phyloP scores from a whole-genome alignment of 53 echinoderm and acorn worm genomes.

The Mesocentrotus franciscanus region DNA sequence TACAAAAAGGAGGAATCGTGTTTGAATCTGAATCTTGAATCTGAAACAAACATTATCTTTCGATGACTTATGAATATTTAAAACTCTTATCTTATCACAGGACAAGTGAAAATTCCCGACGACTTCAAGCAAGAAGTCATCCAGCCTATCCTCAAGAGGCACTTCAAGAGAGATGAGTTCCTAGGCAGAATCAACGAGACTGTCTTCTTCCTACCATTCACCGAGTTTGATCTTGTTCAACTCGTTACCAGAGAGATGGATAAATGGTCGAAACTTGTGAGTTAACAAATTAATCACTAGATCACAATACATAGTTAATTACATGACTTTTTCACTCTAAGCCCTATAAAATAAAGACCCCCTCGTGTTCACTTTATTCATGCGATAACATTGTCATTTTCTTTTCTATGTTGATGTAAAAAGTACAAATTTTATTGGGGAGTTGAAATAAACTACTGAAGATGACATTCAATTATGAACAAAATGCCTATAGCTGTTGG shows the following conservation, averaged over 20 bases:
- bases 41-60: too few species aligned
- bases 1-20: too few species aligned
- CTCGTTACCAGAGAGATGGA: conserved; percentile 88
- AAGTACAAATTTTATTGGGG: too few species aligned
- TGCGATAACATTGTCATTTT: too few species aligned
- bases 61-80: too few species aligned
- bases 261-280: conserved; percentile 87
- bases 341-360: neutral
- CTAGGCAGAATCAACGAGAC: conserved; percentile 95
- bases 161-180: conserved; percentile 95
- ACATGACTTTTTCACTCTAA: neutral
- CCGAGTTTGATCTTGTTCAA: conserved; percentile 87
- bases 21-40: too few species aligned
- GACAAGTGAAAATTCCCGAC: conserved; percentile 47
- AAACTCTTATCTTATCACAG: neutral
- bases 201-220: conserved; percentile 97
- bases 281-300: neutral
- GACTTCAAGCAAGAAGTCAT: conserved; percentile 88
- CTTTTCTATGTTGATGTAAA: too few species aligned
- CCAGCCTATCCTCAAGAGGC: conserved; percentile 92
- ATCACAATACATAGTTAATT: neutral
- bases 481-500: too few species aligned
- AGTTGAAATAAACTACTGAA: too few species aligned
- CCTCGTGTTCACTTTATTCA: too few species aligned
- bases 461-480: too few species aligned